phyloP scores from a whole-genome alignment of 2,797 vertebrate species.

The Pyrocephalus nanus region DNA sequence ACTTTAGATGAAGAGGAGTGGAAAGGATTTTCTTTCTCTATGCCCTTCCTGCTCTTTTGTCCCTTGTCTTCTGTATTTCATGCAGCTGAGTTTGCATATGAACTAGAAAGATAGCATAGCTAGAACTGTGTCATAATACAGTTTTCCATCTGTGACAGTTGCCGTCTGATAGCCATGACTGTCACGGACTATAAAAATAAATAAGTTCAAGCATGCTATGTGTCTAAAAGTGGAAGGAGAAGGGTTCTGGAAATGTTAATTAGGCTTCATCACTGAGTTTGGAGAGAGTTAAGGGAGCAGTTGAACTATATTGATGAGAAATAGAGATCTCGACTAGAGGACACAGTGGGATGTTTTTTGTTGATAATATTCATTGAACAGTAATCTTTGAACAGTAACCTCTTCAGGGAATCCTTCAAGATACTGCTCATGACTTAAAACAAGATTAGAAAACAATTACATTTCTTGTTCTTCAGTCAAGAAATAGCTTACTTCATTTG shows the following conservation, averaged over 20 bases:
- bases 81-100: slow-evolving; percentile 15
- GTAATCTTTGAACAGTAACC: neutral
- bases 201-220: neutral
- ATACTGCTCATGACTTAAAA: neutral
- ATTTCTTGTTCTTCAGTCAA: neutral
- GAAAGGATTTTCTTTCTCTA: slow-evolving; percentile 9
- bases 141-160: neutral
- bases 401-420: neutral
- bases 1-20: neutral
- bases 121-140: neutral
- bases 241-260: neutral
- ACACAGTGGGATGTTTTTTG: neutral
- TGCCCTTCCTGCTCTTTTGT: slow-evolving; percentile 27
- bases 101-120: neutral
- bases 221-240: neutral
- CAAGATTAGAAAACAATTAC: neutral
- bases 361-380: neutral
- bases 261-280: neutral
- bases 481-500: neutral
- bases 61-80: neutral
- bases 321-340: neutral
- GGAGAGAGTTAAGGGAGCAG: neutral
- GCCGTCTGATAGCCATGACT: neutral
- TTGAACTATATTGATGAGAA: neutral
- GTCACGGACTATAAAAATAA: neutral